A percentile compares a stretch with the other conserved stretches of the same genome.
Conservation (phyloP, 2,113 vertebrate genomes). For the Scortum barcoo region DNA sequence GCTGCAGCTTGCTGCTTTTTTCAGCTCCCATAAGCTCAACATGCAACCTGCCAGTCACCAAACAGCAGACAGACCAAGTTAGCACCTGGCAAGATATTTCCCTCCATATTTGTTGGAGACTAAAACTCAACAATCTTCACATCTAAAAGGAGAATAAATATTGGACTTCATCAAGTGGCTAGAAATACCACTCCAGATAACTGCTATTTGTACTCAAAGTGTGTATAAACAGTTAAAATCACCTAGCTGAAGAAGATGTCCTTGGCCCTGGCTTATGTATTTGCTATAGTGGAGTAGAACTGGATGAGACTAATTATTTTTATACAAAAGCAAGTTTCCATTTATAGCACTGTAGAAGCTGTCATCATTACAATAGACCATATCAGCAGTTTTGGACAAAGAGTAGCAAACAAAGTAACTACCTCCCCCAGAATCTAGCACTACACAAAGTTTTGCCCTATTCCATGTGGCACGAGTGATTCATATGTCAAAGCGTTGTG, state of each 20-base stretch:
- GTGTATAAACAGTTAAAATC: too few relatives aligned
- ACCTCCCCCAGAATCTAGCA: too few relatives aligned
- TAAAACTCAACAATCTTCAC: too few relatives aligned
- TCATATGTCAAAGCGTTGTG: neutral
- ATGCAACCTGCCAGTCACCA: neutral
- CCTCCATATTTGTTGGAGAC: too few relatives aligned
- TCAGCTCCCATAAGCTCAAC: neutral
- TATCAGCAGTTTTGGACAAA: neutral
- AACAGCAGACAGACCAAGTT: neutral
- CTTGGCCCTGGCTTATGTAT: neutral
- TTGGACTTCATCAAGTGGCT: neutral
- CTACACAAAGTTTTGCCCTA: too few relatives aligned
- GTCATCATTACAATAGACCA: neutral
- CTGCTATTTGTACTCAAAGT: too few relatives aligned
- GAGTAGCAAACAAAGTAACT: too few relatives aligned
- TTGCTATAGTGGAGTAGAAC: neutral
- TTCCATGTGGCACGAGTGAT: neutral
- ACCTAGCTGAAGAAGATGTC: neutral
- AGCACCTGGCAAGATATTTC: neutral
- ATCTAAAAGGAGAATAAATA: too few relatives aligned
- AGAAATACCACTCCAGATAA: neutral
- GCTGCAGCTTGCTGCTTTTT: neutral
- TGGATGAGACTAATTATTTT: neutral
- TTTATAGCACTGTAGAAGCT: neutral
- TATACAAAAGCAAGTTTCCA: neutral